Conservation (phyloP, 2,888 invertebrate species). For the Plebejus melissa region DNA sequence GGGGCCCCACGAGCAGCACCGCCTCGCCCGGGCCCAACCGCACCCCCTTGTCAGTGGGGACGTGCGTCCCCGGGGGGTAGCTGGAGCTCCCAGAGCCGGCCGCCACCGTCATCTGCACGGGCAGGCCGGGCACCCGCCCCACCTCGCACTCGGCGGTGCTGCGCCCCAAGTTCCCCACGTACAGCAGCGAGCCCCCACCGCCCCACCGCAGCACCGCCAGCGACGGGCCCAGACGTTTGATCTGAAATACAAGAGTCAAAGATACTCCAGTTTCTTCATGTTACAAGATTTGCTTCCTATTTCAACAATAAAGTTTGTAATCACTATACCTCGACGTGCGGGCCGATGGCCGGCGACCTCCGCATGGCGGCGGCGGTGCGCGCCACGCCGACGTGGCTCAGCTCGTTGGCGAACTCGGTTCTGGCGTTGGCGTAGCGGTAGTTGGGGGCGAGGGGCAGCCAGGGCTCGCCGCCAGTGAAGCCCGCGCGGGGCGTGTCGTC, state of each 20-base stretch:
- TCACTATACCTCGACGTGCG: slow-evolving; percentile 57
- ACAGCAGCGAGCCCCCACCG: slow-evolving; percentile 57
- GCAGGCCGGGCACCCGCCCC: slow-evolving; percentile 60
- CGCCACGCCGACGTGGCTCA: slow-evolving; percentile 71
- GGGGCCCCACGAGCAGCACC: slow-evolving; percentile 58
- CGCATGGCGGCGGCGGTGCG: slow-evolving; percentile 62
- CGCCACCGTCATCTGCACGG: slow-evolving; percentile 61
- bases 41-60: slow-evolving; percentile 51
- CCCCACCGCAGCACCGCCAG: slow-evolving; percentile 65
- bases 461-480: slow-evolving; percentile 79
- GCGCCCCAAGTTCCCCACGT: slow-evolving; percentile 69
- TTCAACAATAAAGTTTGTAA: background rate
- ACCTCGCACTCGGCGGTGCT: slow-evolving; percentile 66
- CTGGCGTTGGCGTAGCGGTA: slow-evolving; percentile 81
- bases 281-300: background rate
- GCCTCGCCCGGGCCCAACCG: slow-evolving; percentile 60
- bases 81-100: slow-evolving; percentile 58
- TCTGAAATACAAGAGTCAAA: slow-evolving; percentile 49
- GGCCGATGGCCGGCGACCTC: slow-evolving; percentile 65
- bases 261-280: background rate
- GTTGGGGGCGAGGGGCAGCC: slow-evolving; percentile 83
- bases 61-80: slow-evolving; percentile 51
- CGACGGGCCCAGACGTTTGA: slow-evolving; percentile 77
- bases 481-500: slow-evolving; percentile 67
- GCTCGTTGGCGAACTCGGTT: slow-evolving; percentile 66